Base-by-base conservation (phyloP, 2,113 vertebrate species). In the Oncorhynchus gorbuscha region DNA sequence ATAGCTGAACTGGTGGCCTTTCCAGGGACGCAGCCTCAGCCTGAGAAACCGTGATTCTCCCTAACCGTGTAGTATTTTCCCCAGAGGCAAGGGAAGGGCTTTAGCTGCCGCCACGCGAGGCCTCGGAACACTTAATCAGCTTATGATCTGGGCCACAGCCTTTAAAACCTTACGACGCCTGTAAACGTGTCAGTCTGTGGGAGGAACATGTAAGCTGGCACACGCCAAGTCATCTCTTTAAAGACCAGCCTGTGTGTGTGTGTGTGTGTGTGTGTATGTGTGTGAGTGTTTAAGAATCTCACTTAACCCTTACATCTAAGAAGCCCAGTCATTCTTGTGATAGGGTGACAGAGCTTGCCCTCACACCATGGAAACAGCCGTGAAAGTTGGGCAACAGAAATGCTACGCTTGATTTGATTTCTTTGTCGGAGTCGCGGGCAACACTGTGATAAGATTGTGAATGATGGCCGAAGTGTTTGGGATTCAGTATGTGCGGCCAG, bases 401-500 rank as follows among this genome's bases (percentile, higher is more conserved):
- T 22, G 18, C 18, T 18, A 20, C 3, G 67, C 67, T 69, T 69
- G 28, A 69, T 35, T 35, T 39, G 67, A 35, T 35, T 30, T 35
- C 6, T n/a, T 20, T 20, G 67, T 69, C 32, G 3, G 32, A 45
- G 67, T 39, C 5, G 1, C 30, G 20, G 26, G 67, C 32, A 18
- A n/a, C 67, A 8, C 67, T n/a, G 32, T 69, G 67, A 35, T 69
- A 39, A 32, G 8, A 69, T n/a, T 35, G 20, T 35, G 67, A 35
- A 67, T 39, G 67, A 69, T 32, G 67, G 32, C 32, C 16, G 2
- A 30, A 45, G 30, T 16, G 67, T n/a, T 69, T n/a, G 30, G 18
- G 18, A 69, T 69, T 20, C 32, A 3, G 67, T 5, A 16, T 72
- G 26, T 77, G 79, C 73, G 81, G 82, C 74, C 74, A 72, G 48